Conservation (phyloP, 2,113 vertebrate species). For the Nibea albiflora region DNA sequence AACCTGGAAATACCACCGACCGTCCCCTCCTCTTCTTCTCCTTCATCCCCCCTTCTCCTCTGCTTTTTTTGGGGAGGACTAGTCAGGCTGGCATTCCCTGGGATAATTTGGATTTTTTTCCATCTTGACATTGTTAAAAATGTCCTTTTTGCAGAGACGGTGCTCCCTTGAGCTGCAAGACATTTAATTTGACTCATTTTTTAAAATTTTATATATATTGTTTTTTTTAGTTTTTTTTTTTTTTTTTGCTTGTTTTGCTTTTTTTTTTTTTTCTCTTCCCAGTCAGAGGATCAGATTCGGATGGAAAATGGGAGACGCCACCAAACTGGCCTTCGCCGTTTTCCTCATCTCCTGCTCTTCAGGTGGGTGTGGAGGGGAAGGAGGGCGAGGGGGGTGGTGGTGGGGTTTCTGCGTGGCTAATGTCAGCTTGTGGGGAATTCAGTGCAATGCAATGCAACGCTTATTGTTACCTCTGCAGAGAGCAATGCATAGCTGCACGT, state of each 20-base stretch:
- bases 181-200: constrained; percentile 48
- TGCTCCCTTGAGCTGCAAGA: constrained; percentile 43
- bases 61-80: background rate
- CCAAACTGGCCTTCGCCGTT: constrained; percentile 97
- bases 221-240: background rate
- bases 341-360: constrained; percentile 99
- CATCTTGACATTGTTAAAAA: constrained; percentile 40
- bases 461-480: constrained; percentile 44
- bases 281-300: constrained; percentile 72
- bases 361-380: constrained; percentile 87
- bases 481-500: constrained; percentile 36
- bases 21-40: constrained; percentile 43
- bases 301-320: constrained; percentile 98
- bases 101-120: constrained; percentile 65
- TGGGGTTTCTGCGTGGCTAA: constrained; percentile 6
- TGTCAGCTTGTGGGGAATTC: constrained; percentile 17
- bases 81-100: constrained; percentile 47
- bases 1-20: constrained; percentile 68
- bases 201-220: constrained; percentile 3
- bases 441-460: constrained; percentile 9
- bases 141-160: constrained; percentile 63
- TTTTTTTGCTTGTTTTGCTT: constrained; percentile 9
- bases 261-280: constrained; percentile 29
- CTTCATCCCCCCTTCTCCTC: constrained; percentile 8
- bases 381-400: constrained; percentile 56